Conservation (phyloP, 2,797 vertebrate genomes). For the Sebastes matsubarae region DNA sequence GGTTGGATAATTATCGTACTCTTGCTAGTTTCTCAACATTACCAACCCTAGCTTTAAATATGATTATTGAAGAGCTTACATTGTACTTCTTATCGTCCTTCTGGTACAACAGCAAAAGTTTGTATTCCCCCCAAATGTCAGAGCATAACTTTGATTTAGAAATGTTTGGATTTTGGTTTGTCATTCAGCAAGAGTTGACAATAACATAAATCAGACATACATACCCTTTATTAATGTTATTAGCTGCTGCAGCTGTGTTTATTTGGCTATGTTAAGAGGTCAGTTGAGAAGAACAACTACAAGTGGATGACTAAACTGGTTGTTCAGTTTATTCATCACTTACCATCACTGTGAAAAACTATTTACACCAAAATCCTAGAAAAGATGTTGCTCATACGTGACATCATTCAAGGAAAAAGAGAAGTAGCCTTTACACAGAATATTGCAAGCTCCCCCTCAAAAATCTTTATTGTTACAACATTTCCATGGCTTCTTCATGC, state of each 20-base stretch:
- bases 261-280: neutral
- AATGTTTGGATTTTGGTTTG: neutral
- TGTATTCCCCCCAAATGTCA: neutral
- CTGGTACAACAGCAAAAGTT: neutral
- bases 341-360: neutral
- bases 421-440: neutral
- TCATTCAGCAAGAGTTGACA: neutral
- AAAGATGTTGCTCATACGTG: neutral
- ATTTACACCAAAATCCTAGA: neutral
- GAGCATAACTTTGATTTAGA: neutral
- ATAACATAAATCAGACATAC: neutral
- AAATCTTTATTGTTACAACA: neutral
- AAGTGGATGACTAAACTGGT: too few relatives aligned
- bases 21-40: too few relatives aligned
- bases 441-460: neutral
- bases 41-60: too few relatives aligned
- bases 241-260: neutral
- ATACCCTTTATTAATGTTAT: neutral
- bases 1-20: too few relatives aligned
- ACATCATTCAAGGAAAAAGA: neutral
- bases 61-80: neutral
- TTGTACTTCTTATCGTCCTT: rapidly evolving
- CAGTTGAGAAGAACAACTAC: neutral
- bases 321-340: neutral
- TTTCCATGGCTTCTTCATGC: neutral